phyloP scores from a whole-genome alignment of 2,113 vertebrate species.

The Scophthalmus maximus region DNA sequence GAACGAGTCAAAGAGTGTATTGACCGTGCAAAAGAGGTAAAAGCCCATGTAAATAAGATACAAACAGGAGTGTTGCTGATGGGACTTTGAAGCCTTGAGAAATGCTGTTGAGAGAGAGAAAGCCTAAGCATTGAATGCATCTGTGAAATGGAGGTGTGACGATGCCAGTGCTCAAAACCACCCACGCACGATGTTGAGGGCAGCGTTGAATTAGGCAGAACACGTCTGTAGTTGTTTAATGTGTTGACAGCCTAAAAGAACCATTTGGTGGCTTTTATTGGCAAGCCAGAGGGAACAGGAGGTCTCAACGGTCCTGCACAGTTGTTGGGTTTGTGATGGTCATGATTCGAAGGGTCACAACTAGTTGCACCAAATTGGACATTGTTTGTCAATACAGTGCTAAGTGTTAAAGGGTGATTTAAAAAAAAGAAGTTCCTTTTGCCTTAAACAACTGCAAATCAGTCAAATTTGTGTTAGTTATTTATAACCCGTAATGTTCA shows the following conservation, averaged over 20 bases:
- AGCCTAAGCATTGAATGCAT: slow-evolving; percentile 51
- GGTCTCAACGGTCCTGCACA: neutral
- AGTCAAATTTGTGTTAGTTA: no score
- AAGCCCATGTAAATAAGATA: slow-evolving; percentile 69
- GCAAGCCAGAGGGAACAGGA: slow-evolving; percentile 15
- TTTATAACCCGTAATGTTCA: no score
- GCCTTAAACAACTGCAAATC: no score
- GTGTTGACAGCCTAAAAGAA: slow-evolving; percentile 33
- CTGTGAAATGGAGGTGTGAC: slow-evolving; percentile 62
- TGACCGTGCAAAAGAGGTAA: slow-evolving; percentile 54
- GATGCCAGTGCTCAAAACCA: slow-evolving; percentile 50
- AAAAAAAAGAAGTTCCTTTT: no score
- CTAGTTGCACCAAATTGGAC: neutral
- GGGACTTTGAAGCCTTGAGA: slow-evolving; percentile 70
- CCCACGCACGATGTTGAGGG: slow-evolving; percentile 50
- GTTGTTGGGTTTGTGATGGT: neutral
- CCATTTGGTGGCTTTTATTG: slow-evolving; percentile 18
- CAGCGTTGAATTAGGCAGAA: slow-evolving; percentile 51
- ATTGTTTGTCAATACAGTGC: neutral
- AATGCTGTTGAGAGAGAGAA: slow-evolving; percentile 43
- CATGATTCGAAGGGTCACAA: neutral
- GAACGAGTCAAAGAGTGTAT: slow-evolving; percentile 29
- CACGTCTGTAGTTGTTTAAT: slow-evolving; percentile 39
- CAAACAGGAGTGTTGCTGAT: slow-evolving; percentile 57
- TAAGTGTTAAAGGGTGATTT: no score